Evolutionary conservation across 2,797 vertebrate species (phyloP).

Genomic region (Tangara arthus): DNA sequence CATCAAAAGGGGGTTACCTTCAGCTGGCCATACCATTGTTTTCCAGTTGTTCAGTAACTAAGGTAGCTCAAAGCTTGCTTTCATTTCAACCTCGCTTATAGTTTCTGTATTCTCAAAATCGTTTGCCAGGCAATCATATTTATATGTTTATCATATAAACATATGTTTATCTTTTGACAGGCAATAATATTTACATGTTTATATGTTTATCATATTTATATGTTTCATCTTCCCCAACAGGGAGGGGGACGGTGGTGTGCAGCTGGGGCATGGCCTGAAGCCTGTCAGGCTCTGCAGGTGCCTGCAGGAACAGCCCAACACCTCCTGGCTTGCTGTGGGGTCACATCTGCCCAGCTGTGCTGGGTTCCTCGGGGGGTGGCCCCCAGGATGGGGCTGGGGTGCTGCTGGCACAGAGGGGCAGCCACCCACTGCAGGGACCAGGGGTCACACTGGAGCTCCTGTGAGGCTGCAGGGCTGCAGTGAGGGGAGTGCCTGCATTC

Average conservation of each 20-base stretch:
- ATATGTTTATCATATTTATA: too few relatives aligned
- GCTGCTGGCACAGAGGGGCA: not conserved
- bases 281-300: not conserved
- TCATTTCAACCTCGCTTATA: too few relatives aligned
- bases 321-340: not conserved
- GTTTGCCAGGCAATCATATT: too few relatives aligned
- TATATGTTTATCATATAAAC: too few relatives aligned
- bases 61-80: too few relatives aligned
- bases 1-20: too few relatives aligned
- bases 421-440: rapidly evolving
- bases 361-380: not conserved
- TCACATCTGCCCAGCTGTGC: not conserved
- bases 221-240: too few relatives aligned
- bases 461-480: not conserved
- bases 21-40: too few relatives aligned
- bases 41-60: too few relatives aligned
- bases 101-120: too few relatives aligned
- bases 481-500: not conserved
- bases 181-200: too few relatives aligned
- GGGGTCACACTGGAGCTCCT: not conserved
- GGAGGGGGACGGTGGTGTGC: not conserved
- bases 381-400: not conserved
- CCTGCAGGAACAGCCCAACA: not conserved
- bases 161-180: too few relatives aligned
- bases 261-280: not conserved